These are phyloP conservation scores for Torymus tubicola DNA, from an alignment of 2,888 invertebrate genomes.

Conservation along the genomic window DNA sequence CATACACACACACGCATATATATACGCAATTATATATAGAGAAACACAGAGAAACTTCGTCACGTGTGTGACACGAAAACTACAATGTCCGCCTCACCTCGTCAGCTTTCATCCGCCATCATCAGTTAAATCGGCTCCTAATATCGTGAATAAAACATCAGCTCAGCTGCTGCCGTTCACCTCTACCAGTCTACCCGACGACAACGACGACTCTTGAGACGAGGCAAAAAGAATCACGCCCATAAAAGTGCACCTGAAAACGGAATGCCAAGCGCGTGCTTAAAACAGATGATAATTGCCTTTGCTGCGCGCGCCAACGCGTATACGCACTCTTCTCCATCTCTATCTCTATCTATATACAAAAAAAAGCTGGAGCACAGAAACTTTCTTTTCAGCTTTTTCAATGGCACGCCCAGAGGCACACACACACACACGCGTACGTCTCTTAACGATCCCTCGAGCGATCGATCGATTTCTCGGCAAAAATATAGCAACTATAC, in stretches of 20 bases:
- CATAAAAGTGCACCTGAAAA: constrained; percentile 41
- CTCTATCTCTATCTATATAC: too few species aligned
- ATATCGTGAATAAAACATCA: constrained; percentile 50
- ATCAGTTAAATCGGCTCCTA: constrained; percentile 10
- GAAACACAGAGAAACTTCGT: too few species aligned
- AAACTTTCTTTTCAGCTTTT: constrained; percentile 58
- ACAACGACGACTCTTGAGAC: neutral
- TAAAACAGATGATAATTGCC: constrained; percentile 56
- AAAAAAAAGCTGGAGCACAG: constrained; percentile 26
- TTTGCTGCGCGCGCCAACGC: neutral
- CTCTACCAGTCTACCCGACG: too few species aligned
- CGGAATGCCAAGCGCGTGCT: constrained; percentile 45
- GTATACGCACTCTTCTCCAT: too few species aligned
- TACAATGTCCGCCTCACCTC: constrained; percentile 4
- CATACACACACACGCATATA: too few species aligned
- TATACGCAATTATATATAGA: too few species aligned
- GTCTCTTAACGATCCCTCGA: constrained; percentile 35
- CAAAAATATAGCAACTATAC: constrained; percentile 26
- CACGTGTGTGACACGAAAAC: constrained; percentile 8
- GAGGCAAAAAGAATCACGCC: neutral
- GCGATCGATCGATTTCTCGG: constrained; percentile 53
- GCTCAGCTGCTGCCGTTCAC: neutral
- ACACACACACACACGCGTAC: neutral
- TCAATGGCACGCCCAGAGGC: constrained; percentile 53
- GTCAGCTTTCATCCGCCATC: constrained; percentile 30